These are phyloP conservation scores for Noctua comes DNA, from an alignment of 2,888 invertebrate species.

Conservation along the genomic window DNA sequence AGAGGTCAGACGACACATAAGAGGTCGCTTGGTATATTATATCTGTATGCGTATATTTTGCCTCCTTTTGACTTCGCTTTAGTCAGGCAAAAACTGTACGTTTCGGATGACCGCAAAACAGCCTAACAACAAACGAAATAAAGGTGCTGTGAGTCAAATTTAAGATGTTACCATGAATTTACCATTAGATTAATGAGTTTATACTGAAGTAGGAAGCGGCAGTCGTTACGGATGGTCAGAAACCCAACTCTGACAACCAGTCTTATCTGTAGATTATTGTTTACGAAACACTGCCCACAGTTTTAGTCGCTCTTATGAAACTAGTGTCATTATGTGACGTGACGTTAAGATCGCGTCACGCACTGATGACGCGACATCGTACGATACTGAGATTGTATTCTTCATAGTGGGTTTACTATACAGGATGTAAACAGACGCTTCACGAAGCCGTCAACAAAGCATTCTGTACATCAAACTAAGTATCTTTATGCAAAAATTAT, in stretches of 20 bases:
- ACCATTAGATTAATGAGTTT: neutral
- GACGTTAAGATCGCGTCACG: conserved; percentile 34
- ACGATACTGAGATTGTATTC: conserved; percentile 35
- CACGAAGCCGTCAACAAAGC: too few relatives aligned
- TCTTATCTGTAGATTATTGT: too few relatives aligned
- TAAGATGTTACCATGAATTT: neutral
- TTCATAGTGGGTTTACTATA: neutral
- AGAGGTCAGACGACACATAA: conserved; percentile 32
- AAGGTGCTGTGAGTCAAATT: neutral
- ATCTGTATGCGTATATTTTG: neutral
- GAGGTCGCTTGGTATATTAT: neutral
- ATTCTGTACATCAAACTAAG: too few relatives aligned
- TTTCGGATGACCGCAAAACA: neutral
- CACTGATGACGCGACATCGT: conserved; percentile 41
- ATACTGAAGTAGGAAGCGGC: neutral
- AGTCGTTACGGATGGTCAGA: neutral
- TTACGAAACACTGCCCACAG: conserved; percentile 7
- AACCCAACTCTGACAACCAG: neutral
- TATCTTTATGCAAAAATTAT: too few relatives aligned
- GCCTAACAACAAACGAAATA: neutral
- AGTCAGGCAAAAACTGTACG: neutral
- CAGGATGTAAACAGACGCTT: too few relatives aligned
- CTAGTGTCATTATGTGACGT: conserved; percentile 44
- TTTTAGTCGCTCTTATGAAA: conserved; percentile 29
- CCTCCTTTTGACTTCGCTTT: neutral